Conservation (phyloP, 2,888 invertebrate species). For the Hydriomena furcata region DNA sequence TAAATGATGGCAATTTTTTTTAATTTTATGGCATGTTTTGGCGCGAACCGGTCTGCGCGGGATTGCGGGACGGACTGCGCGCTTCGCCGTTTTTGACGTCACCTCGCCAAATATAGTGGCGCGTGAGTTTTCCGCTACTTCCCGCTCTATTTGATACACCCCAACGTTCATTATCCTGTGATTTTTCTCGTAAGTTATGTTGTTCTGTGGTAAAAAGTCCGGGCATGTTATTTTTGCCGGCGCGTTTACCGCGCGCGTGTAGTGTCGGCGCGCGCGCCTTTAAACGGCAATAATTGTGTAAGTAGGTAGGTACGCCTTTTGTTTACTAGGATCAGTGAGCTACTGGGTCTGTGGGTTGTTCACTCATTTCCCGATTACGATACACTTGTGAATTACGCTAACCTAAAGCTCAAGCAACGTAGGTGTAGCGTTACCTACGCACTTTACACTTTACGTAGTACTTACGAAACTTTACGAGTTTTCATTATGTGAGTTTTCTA, state of each 20-base stretch:
- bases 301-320: conserved; percentile 56
- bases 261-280: conserved; percentile 66
- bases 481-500: conserved; percentile 21
- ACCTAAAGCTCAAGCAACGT: conserved; percentile 24
- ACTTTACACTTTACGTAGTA: no score
- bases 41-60: conserved; percentile 65
- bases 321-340: conserved; percentile 54
- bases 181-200: conserved; percentile 34
- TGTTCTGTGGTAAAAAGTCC: conserved; percentile 58
- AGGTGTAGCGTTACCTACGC: not conserved
- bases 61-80: conserved; percentile 71
- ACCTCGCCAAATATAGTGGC: conserved; percentile 70
- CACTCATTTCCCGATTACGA: conserved; percentile 31
- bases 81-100: conserved; percentile 63
- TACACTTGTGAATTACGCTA: conserved; percentile 29
- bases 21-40: conserved; percentile 44
- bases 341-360: conserved; percentile 38
- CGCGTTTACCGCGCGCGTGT: conserved; percentile 63
- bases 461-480: no score
- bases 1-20: conserved; percentile 47
- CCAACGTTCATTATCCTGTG: conserved; percentile 44
- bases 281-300: conserved; percentile 72
- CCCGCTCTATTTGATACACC: conserved; percentile 28
- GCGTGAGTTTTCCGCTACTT: conserved; percentile 43
- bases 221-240: conserved; percentile 78